Base-by-base conservation (phyloP, 2,888 invertebrate genomes). In the Molorchus minor region DNA sequence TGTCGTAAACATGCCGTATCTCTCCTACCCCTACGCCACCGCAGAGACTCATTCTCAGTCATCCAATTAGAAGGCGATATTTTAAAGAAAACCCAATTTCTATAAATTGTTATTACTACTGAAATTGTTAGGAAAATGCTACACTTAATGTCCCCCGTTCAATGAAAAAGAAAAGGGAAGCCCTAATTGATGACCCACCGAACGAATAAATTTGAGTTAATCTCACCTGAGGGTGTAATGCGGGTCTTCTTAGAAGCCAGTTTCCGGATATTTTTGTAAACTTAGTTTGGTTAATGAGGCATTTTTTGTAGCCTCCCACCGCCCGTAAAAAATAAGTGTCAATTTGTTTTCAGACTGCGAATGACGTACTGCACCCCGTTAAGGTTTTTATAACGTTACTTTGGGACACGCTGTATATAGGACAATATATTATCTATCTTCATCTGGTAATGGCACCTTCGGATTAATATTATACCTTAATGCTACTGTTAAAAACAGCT, bases 51-150 rank as follows among this genome's bases (percentile, higher is more conserved):
- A 78, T 79, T 79, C 76, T 77, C 76, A 75, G 74, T 74, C 76
- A 77, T 75, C 74, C 79, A 79, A 79, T 79, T 79, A 80, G 76
- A 76, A 70, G 73, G 70, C 72, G 69, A 73, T 76, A 75, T 78
- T 78, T 79, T 76, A 75, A 75, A 74, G 73, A 76, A n/a, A 76
- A 74, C 72, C 74, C 75, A 74, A 77, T 78, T 77, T 76, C 77
- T 75, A 79, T 79, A 79, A 80, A 80, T 80, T 75, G 71, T 69
- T 69, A 71, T 71, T 69, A 67, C 67, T 56, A 55, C 57, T 61
- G 57, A 62, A 64, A 64, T 67, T 64, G 62, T 67, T 65, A 61
- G 55, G 59, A 59, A 64, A 62, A 56, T 46, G 60, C 51, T 53
- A 57, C 65, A 64, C 61, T 69, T 70, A 70, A 70, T 68, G 70